Base-by-base conservation (phyloP, 1,140 invertebrate genomes). In the Schlechtendalia chinensis region DNA sequence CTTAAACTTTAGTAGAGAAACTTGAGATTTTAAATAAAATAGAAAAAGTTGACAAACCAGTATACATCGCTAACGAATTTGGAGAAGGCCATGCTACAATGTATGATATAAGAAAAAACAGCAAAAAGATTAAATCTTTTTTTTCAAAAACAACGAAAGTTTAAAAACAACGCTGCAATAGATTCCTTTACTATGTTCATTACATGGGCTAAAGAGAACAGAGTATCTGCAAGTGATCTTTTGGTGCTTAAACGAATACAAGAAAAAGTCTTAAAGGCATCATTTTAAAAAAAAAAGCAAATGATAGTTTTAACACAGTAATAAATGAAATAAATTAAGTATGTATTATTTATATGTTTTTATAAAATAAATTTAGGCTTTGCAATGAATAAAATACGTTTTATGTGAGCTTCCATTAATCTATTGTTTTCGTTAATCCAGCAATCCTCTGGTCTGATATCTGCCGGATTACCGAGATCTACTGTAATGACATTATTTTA, bases 281-380 rank as follows among this genome's bases (percentile, higher is more conserved):
- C 61, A 65, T 65, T 65, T 65, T 0, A 65, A 65, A 65, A 22
- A 65, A 65, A 65, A 65, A 65, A 39, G 19, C 17, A 59, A 59
- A 59, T 22, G 8, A 59, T 59, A 22, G 24, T 22, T 27, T 59
- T 1, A 53, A 59, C n/a, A 59, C 10, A 45, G 39, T 45, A n/a
- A 45, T 45, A 10, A 45, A 45, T 5, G 4, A 45, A 45, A 45
- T 45, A 10, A 59, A 59, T 16, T 17, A 17, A 2, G 56, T 59
- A 59, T 22, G 56, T 59, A 59, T 59, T 59, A 59, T 59, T n/a
- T n/a, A n/a, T 59, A 59, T 59, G n/a, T 59, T 22, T 59, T 59
- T 6, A 59, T 22, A 22, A 53, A 53, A 12, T 53, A 53, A 6
- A 53, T 12, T 53, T 12, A 53, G 39, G 39, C 10, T 45, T 45